These are phyloP conservation scores for Balanococcus diminutus DNA, from an alignment of 2,888 invertebrate species.

Conservation along the genomic window DNA sequence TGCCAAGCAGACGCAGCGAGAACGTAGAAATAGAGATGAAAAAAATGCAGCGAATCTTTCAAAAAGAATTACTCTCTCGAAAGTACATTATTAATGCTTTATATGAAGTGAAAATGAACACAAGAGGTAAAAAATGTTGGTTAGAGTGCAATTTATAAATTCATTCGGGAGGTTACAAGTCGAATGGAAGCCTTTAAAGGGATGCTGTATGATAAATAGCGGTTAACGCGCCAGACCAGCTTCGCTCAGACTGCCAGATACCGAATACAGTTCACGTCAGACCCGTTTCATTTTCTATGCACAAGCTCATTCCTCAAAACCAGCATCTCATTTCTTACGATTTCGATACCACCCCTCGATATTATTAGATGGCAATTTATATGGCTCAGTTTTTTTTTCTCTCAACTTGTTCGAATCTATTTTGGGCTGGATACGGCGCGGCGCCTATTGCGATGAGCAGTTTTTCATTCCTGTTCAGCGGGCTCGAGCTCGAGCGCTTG, in stretches of 20 bases:
- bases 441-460: not conserved
- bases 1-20: not conserved
- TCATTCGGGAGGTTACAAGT: not conserved
- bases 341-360: not conserved
- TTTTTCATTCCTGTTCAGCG: not conserved
- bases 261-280: not conserved
- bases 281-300: conserved; percentile 16
- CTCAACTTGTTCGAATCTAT: not conserved
- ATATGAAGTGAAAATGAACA: conserved; percentile 1
- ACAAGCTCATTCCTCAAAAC: conserved; percentile 9
- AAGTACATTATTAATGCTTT: conserved; percentile 1
- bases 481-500: not conserved
- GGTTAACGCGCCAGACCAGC: conserved; percentile 8
- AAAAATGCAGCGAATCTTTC: not conserved
- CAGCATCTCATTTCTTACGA: not conserved
- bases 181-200: not conserved
- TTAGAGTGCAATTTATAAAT: conserved; percentile 2
- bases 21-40: not conserved
- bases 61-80: not conserved
- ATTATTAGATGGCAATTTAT: conserved; percentile 11
- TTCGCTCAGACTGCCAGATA: not conserved
- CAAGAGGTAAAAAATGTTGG: not conserved
- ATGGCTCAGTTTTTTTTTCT: not conserved
- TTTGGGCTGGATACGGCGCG: not conserved
- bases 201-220: conserved; percentile 17